Percentiles rank a stretch among this genome's conserved stretches.
Conservation (phyloP, 2,797 vertebrate species). For the Balearica regulorum region DNA sequence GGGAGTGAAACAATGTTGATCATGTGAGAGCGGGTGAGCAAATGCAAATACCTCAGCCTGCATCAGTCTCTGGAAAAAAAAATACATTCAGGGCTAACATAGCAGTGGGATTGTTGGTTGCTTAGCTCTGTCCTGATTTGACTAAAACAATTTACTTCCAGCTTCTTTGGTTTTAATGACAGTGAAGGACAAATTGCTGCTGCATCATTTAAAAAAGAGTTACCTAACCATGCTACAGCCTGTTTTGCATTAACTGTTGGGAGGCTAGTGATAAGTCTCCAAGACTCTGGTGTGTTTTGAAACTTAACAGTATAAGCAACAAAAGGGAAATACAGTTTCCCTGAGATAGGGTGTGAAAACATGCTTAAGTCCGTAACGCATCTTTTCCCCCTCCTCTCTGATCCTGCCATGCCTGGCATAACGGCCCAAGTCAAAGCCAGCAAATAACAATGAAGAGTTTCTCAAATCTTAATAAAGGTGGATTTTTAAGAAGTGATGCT, state of each 20-base stretch:
- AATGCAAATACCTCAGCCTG: constrained; percentile 4
- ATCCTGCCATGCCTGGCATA: not conserved
- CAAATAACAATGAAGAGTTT: not conserved
- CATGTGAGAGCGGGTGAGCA: not conserved
- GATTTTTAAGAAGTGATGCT: not conserved
- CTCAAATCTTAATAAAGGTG: not conserved
- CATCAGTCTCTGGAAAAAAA: not conserved
- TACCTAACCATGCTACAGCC: not conserved
- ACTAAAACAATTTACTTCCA: not conserved
- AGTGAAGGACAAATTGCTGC: constrained; percentile 3
- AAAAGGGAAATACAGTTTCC: not conserved
- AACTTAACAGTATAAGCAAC: not conserved
- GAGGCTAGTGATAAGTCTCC: not conserved
- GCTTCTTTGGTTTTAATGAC: not conserved
- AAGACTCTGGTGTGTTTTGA: not conserved
- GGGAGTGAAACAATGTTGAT: not conserved
- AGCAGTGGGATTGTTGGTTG: not conserved
- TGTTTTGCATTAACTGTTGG: not conserved
- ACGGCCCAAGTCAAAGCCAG: not conserved
- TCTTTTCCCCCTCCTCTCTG: not conserved
- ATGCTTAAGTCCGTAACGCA: not conserved
- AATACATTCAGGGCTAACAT: not conserved
- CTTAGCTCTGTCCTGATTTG: not conserved
- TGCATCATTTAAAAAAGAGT: not conserved
- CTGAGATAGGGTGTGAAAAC: not conserved